Evolutionary conservation across 2,113 vertebrate species (phyloP).

Genomic region (Columba janthina): DNA sequence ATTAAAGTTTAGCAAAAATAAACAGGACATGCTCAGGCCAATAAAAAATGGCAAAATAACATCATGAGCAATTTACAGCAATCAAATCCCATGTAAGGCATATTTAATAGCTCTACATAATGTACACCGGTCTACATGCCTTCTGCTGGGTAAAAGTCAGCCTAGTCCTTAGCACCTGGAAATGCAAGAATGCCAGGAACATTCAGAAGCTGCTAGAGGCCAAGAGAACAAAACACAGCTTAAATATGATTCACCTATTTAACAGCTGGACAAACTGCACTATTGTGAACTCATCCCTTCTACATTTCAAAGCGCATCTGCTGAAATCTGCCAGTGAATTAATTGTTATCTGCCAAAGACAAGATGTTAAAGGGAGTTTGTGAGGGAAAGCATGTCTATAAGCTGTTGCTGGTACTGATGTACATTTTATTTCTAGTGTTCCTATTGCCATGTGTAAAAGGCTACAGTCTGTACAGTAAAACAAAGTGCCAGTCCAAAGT

Average conservation of each 20-base stretch:
- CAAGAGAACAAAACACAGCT: neutral
- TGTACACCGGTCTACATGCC: neutral
- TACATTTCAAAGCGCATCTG: neutral
- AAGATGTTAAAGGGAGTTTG: neutral
- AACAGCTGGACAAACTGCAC: neutral
- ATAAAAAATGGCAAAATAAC: neutral
- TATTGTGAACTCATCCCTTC: neutral
- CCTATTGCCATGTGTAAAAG: neutral
- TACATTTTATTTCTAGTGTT: neutral
- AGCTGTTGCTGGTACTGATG: neutral
- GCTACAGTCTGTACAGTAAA: neutral
- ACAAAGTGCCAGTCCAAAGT: neutral
- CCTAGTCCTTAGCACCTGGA: neutral
- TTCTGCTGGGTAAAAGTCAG: neutral
- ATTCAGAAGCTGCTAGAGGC: neutral
- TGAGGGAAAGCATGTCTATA: neutral
- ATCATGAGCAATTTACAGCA: neutral
- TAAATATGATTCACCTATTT: neutral
- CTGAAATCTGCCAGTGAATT: neutral
- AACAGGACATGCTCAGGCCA: neutral
- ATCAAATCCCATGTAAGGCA: neutral
- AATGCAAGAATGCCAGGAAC: neutral
- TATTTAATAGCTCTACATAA: neutral
- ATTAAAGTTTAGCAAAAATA: neutral
- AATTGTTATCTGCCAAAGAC: neutral